Evolutionary conservation across 2,797 vertebrate genomes (phyloP), one percentile per base, ranked within the genome.

Genomic region (Sciurus vulgaris): DNA sequence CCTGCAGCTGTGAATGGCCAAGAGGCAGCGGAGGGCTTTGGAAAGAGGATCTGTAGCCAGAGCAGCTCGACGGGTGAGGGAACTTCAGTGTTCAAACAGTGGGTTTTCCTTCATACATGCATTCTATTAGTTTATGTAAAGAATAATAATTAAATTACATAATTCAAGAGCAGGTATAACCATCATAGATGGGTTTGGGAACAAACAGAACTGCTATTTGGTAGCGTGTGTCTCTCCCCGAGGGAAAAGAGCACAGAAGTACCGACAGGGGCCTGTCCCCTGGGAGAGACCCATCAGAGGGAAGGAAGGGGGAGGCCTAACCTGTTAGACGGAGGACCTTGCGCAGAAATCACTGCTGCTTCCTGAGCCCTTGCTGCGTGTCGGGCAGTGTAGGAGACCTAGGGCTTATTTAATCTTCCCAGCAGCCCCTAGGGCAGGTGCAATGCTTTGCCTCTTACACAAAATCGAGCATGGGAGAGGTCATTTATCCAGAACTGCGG

Each of bases 141-240:
- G 20, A 70, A 11, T 67, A 38, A 56, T 72, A 38, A 65, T 82
- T 65, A 51, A 69, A 28, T 79, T n/a, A 51, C 1, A 0, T 17
- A 15, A 51, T n/a, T 11, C 24, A 65, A 30, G 30, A 77, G 61
- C 47, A 92, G 17, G 61, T 33, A 1, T 92, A 69, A 65, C 51
- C 49, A 59, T 89, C 49, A 41, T 69, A 35, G 56, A 26, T 26
- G 38, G 35, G 17, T 56, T 69, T 59, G 28, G 91, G 65, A 82
- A 61, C 35, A 70, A n/a, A 14, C 17, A 9, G 47, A 70, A 56
- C n/a, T 30, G 41, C 59, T 20, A 9, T 0, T 33, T 22, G 26
- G 69, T 63, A n/a, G 18, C 24, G 0, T 7, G 2, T n/a, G 3
- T 1, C 22, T 17, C n/a, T 1, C 0, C 28, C 0, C 0, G 14